Evolutionary conservation across 2,113 vertebrate species (phyloP).

Genomic region (Tachuris rubrigastra): DNA sequence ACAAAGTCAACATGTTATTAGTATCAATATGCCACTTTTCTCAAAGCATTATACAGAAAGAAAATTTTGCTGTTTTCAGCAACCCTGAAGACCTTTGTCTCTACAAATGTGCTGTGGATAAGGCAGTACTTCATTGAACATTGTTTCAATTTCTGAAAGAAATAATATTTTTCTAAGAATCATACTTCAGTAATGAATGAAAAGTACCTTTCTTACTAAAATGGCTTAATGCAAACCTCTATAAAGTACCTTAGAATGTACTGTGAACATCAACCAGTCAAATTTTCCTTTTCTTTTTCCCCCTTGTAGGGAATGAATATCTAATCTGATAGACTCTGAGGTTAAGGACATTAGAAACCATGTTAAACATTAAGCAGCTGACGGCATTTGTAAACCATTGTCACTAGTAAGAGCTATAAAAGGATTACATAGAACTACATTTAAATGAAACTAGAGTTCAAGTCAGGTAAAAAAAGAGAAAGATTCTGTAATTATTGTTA

Average conservation of each 20-base stretch:
- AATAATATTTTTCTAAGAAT: neutral
- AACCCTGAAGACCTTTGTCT: neutral
- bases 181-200: neutral
- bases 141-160: neutral
- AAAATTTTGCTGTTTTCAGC: neutral
- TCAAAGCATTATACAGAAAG: neutral
- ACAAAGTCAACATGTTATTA: neutral
- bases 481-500: neutral
- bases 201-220: neutral
- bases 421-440: neutral
- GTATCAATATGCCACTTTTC: neutral
- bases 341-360: conserved; percentile 37
- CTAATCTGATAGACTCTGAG: conserved; percentile 51
- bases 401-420: neutral
- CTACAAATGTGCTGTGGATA: neutral
- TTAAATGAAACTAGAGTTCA: neutral
- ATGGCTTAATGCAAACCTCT: neutral
- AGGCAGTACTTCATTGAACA: neutral
- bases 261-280: neutral
- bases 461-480: neutral
- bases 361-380: conserved; percentile 73
- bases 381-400: neutral
- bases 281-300: neutral
- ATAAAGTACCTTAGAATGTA: neutral
- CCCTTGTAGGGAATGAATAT: neutral